Evolutionary conservation across 2,113 vertebrate genomes (phyloP).

Genomic region (Atlantisia rogersi): DNA sequence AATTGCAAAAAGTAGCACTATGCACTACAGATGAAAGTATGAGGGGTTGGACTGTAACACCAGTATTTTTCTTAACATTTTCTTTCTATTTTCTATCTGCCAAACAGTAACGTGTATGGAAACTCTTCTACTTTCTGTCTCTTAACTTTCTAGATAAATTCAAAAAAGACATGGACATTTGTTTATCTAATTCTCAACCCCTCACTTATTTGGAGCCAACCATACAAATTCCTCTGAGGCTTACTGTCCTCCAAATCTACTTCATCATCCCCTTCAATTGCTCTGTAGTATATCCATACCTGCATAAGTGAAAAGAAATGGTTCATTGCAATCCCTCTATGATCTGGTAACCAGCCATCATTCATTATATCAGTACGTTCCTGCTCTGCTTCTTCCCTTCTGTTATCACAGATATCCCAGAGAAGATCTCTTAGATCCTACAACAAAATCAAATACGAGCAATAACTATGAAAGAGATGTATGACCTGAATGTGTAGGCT

Average conservation of each 20-base stretch:
- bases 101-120: not conserved
- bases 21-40: not conserved
- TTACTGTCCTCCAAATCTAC: not conserved
- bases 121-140: not conserved
- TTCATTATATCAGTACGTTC: slow-evolving; percentile 77
- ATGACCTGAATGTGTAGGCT: not conserved
- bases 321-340: slow-evolving; percentile 76
- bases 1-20: not conserved
- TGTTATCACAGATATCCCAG: slow-evolving; percentile 87
- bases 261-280: not conserved
- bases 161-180: not conserved
- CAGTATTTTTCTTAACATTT: not conserved
- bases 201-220: not conserved
- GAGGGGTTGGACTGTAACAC: not conserved
- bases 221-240: not conserved
- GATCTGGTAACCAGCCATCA: slow-evolving; percentile 84
- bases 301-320: slow-evolving; percentile 87
- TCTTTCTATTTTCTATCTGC: not conserved
- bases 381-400: slow-evolving; percentile 83
- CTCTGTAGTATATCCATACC: slow-evolving; percentile 67
- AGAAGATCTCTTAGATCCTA: slow-evolving; percentile 87
- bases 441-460: not conserved
- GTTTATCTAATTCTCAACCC: not conserved
- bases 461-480: not conserved
- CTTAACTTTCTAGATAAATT: not conserved